Evolutionary conservation across 1,140 invertebrate species (phyloP).

Genomic region (Leptinotarsa undecemlineata): DNA sequence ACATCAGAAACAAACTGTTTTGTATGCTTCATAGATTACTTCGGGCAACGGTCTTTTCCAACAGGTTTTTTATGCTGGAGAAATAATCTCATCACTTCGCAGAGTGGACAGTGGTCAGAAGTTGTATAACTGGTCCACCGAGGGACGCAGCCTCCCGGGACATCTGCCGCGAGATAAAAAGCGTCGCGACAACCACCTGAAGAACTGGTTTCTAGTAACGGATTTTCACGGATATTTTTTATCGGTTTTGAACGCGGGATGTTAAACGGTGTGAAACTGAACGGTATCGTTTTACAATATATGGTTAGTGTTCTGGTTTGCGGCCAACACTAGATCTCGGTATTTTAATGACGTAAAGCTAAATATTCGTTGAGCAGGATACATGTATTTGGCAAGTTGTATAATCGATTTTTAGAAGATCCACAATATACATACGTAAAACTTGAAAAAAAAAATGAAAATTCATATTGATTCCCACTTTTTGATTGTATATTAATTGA

Average conservation of each 20-base stretch:
- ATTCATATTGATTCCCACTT: too few relatives aligned
- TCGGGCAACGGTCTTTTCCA: conserved; percentile 41
- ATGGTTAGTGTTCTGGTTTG: too few relatives aligned
- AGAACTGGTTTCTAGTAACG: conserved; percentile 39
- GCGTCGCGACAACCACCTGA: conserved; percentile 31
- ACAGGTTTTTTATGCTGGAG: conserved; percentile 39
- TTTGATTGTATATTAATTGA: too few relatives aligned
- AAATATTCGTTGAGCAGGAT: too few relatives aligned
- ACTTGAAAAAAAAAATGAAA: too few relatives aligned
- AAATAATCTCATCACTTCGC: conserved; percentile 16
- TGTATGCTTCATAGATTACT: neutral
- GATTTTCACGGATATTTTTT: conserved; percentile 10
- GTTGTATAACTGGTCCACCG: conserved; percentile 46
- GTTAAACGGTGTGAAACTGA: neutral
- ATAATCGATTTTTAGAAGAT: too few relatives aligned
- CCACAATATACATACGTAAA: too few relatives aligned
- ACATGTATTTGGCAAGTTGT: too few relatives aligned
- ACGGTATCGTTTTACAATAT: neutral
- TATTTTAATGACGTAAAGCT: too few relatives aligned
- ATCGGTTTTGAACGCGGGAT: neutral
- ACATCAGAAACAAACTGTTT: neutral
- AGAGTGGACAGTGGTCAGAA: conserved; percentile 50
- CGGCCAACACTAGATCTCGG: too few relatives aligned
- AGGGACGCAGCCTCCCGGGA: conserved; percentile 40
- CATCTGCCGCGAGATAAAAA: conserved; percentile 40